Evolutionary conservation across 2,797 vertebrate species (phyloP).

Genomic region (Sebastiscus tertius): DNA sequence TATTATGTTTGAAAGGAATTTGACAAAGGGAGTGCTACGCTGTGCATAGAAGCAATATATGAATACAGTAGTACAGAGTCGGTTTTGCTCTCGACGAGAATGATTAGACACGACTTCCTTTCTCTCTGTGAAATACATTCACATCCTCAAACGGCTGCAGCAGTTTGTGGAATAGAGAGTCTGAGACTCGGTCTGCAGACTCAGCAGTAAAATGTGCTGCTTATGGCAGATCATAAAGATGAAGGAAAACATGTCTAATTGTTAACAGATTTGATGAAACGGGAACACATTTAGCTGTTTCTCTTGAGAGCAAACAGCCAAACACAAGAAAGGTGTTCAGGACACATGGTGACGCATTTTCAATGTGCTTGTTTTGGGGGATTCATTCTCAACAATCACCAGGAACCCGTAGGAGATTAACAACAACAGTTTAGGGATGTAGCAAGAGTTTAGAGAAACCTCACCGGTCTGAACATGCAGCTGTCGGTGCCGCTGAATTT

Average conservation of each 20-base stretch:
- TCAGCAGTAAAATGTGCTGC: slow-evolving; percentile 8
- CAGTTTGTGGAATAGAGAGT: slow-evolving; percentile 20
- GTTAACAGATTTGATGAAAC: slow-evolving; percentile 19
- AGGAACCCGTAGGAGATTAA: not conserved
- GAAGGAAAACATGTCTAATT: not conserved
- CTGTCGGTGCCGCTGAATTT: not conserved
- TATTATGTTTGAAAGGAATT: not conserved
- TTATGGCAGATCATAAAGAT: slow-evolving; percentile 10
- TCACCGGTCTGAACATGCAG: not conserved
- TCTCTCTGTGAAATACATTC: not conserved
- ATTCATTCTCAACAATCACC: not conserved
- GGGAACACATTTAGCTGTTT: slow-evolving; percentile 1
- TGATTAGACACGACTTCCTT: not conserved
- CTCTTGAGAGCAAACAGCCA: not conserved
- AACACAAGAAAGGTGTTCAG: not conserved
- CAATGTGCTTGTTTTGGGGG: not conserved
- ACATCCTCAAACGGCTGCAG: slow-evolving; percentile 19
- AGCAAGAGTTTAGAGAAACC: not conserved
- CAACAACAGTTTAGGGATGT: not conserved
- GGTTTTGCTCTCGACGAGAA: slow-evolving; percentile 17
- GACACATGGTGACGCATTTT: not conserved
- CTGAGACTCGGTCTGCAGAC: not conserved
- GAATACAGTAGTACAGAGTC: not conserved
- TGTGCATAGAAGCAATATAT: not conserved
- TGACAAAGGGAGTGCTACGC: not conserved